These are phyloP conservation scores for Micropterix aruncella DNA, from an alignment of 2,888 invertebrate species.

Conservation along the genomic window DNA sequence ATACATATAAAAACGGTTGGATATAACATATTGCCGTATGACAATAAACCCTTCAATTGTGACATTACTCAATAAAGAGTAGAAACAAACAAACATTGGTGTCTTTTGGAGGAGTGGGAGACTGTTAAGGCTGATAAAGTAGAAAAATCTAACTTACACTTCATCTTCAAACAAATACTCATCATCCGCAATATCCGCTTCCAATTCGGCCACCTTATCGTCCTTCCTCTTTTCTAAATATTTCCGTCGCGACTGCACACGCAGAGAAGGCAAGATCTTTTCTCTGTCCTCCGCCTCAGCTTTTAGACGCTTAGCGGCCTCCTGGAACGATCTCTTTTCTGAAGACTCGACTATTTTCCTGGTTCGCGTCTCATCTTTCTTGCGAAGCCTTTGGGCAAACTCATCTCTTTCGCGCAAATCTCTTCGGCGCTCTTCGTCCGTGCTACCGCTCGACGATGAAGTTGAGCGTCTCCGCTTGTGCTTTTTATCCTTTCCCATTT, in stretches of 20 bases:
- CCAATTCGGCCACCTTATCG: constrained; percentile 90
- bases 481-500: constrained; percentile 18
- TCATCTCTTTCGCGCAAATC: constrained; percentile 91
- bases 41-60: too few relatives aligned
- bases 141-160: constrained; percentile 41
- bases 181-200: constrained; percentile 91
- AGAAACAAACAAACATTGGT: too few relatives aligned
- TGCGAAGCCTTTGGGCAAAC: constrained; percentile 75
- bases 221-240: constrained; percentile 93
- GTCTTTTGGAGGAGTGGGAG: too few relatives aligned
- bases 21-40: too few relatives aligned
- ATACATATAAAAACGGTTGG: too few relatives aligned
- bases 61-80: too few relatives aligned
- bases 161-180: constrained; percentile 86
- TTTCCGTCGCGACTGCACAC: constrained; percentile 82
- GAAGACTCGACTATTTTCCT: constrained; percentile 60
- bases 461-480: constrained; percentile 28
- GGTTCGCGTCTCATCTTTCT: constrained; percentile 79
- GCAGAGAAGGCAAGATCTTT: constrained; percentile 73
- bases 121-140: constrained; percentile 1
- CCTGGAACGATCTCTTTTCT: constrained; percentile 60
- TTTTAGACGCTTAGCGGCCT: constrained; percentile 83
- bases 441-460: constrained; percentile 53
- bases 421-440: constrained; percentile 62
- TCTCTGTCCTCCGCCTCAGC: constrained; percentile 76